A percentile compares a stretch with the other conserved stretches of the same genome.
phyloP scores from a whole-genome alignment of 2,797 vertebrate species.

The Vultur gryphus region DNA sequence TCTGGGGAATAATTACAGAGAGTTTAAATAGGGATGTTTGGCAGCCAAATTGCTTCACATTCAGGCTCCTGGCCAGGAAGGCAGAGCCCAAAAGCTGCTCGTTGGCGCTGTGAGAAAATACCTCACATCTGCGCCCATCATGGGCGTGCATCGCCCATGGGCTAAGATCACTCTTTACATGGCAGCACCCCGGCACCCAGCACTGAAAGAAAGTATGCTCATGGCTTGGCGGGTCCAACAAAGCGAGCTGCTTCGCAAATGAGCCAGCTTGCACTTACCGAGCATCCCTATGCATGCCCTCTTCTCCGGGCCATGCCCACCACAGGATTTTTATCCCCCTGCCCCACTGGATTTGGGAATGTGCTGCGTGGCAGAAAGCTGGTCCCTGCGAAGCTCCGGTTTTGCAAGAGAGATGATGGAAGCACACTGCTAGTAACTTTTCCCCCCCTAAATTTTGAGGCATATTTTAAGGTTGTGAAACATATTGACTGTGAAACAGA shows the following conservation, averaged over 20 bases:
- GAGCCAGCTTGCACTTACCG: background rate
- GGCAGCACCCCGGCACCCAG: accelerated
- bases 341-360: background rate
- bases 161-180: accelerated
- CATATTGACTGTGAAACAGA: constrained; percentile 6
- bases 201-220: background rate
- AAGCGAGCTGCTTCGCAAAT: background rate
- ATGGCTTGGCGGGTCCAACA: accelerated
- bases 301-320: background rate
- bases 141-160: background rate
- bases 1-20: constrained; percentile 23
- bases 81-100: constrained; percentile 10
- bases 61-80: constrained; percentile 24
- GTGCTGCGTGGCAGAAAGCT: accelerated
- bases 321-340: background rate
- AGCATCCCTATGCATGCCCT: background rate
- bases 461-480: constrained; percentile 30
- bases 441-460: background rate
- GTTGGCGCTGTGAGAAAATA: background rate
- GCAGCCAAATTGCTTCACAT: constrained; percentile 46
- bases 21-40: background rate
- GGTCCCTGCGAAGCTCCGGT: accelerated
- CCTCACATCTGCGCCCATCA: background rate
- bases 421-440: background rate
- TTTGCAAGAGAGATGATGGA: background rate